phyloP scores from a whole-genome alignment of 2,888 invertebrate species.

The Rhaphigaster nebulosa region DNA sequence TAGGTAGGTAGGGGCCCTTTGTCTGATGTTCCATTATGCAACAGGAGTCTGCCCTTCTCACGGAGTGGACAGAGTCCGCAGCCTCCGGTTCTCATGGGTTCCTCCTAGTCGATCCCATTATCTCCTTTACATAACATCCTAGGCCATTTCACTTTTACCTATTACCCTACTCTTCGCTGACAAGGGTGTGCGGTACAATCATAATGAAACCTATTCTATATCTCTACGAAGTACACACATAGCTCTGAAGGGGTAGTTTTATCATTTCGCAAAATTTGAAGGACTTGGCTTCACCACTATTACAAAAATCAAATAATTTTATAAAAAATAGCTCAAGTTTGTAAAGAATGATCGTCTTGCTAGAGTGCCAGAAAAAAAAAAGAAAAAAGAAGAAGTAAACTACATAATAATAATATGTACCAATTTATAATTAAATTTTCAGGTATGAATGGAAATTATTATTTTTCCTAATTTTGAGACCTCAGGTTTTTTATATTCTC shows the following conservation, averaged over 20 bases:
- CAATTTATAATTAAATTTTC: too few species aligned
- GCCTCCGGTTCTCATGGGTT: slow-evolving; percentile 37
- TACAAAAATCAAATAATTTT: too few species aligned
- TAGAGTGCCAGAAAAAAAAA: too few species aligned
- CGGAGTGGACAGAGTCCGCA: slow-evolving; percentile 37
- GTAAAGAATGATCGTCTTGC: too few species aligned
- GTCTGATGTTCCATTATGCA: slow-evolving; percentile 31
- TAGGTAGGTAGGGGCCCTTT: slow-evolving; percentile 46
- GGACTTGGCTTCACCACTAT: not conserved
- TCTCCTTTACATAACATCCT: slow-evolving; percentile 29
- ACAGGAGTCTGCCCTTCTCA: slow-evolving; percentile 41
- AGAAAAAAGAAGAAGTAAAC: too few species aligned
- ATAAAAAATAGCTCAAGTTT: too few species aligned
- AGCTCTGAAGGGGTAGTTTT: not conserved
- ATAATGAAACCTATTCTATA: not conserved
- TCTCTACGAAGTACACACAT: not conserved
- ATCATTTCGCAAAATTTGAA: not conserved
- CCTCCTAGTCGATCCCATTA: slow-evolving; percentile 23
- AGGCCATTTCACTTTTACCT: slow-evolving; percentile 7
- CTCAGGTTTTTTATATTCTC: too few species aligned
- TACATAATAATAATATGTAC: too few species aligned
- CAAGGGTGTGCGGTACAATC: not conserved
- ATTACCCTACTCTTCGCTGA: slow-evolving; percentile 14
- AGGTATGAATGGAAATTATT: too few species aligned
- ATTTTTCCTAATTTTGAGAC: too few species aligned